A percentile compares a stretch with the other conserved stretches of the same genome.
Conservation (phyloP, 2,888 invertebrate species). For the Cyclophora punctaria region DNA sequence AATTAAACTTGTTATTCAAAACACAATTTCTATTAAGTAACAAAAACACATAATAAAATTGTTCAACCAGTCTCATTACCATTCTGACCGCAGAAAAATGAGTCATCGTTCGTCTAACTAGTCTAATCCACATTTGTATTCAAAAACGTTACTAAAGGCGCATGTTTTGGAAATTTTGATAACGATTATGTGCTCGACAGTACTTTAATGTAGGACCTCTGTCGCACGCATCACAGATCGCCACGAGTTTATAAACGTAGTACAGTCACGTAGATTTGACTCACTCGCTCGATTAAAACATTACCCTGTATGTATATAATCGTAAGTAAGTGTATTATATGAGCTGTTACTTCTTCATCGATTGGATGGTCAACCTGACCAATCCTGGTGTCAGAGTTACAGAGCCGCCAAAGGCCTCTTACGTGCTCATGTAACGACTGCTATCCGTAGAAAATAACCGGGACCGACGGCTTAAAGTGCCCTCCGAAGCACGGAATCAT, state of each 20-base stretch:
- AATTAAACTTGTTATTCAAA: constrained; percentile 8
- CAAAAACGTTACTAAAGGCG: constrained; percentile 26
- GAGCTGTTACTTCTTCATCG: no score
- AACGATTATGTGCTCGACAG: constrained; percentile 45
- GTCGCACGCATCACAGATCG: constrained; percentile 44
- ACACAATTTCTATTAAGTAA: constrained; percentile 8
- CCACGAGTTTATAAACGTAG: constrained; percentile 33
- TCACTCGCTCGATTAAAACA: constrained; percentile 19
- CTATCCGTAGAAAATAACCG: no score
- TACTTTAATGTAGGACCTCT: constrained; percentile 38
- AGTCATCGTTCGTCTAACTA: constrained; percentile 3
- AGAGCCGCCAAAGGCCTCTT: no score
- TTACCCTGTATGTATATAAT: constrained; percentile 8
- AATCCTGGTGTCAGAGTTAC: no score
- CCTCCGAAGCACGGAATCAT: no score
- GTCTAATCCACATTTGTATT: constrained; percentile 36
- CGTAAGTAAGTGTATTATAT: no score
- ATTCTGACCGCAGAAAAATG: constrained; percentile 8
- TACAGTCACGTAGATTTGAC: constrained; percentile 55
- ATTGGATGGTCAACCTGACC: no score
- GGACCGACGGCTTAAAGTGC: no score
- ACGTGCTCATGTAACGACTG: no score
- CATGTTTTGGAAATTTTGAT: constrained; percentile 41
- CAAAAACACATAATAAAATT: constrained; percentile 4
- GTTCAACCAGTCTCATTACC: constrained; percentile 8